Evolutionary conservation across 2,888 invertebrate genomes (phyloP), one percentile per base, ranked within the genome.

Genomic region (Choristoneura rosaceana): DNA sequence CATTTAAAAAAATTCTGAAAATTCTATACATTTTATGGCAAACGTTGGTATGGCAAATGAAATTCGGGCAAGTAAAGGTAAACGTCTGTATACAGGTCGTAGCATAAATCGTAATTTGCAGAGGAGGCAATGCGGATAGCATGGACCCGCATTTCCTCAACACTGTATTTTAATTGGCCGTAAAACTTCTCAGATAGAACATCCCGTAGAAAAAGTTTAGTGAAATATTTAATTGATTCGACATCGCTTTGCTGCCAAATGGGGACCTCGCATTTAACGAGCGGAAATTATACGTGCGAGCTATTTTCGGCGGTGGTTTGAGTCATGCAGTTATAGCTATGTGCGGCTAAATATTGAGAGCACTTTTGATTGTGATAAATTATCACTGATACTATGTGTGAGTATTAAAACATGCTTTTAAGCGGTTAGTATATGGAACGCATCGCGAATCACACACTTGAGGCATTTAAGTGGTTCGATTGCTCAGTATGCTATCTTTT

Each of bases 271-370:
- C 3, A 10, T 63, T 34, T 64, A 59, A 38, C 38, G 38, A 52
- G 66, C 71, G 61, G 61, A 71, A 62, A 71, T 71, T 71, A n/a
- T n/a, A 67, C 59, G 43, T 34, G 45, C 52, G 50, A 34, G 67
- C n/a, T 67, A 71, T 66, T 71, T 71, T 71, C 62, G 62, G 64
- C 58, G 17, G 15, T 59, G 33, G 58, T 33, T 64, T 64, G 64
- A 64, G 64, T 17, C 43, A 41, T 59, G 58, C 58, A 58, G 33
- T 59, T 59, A 66, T 25, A 10, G 17, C 41, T 43, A 25, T 45
- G 34, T 47, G 34, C 17, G 45, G 66, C 15, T 50, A 38, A 45
- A 67, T 59, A 45, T 59, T 33, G 58, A 58, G 64, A 67, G 45
- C 66, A 55, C 14, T 66, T 43, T 41, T 65, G 12, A 33, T 45